Percentiles rank a stretch among this genome's conserved stretches.
These are phyloP conservation scores for Enhydra lutris DNA, from an alignment of 2,113 vertebrate genomes.

Conservation along the genomic window DNA sequence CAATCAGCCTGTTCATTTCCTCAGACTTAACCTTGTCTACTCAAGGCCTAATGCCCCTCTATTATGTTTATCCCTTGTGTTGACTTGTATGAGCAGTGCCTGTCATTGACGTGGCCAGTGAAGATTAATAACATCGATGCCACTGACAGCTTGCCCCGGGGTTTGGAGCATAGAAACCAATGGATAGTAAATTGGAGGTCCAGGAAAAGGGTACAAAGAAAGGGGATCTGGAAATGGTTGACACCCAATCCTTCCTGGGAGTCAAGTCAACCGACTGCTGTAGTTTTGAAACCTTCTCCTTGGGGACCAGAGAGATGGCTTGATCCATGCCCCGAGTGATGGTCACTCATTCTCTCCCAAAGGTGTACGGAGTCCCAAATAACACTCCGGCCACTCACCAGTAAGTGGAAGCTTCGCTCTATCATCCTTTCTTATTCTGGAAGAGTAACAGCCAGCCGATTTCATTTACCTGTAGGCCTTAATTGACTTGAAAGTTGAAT, in stretches of 20 bases:
- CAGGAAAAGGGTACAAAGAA: constrained; percentile 46
- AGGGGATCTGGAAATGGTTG: constrained; percentile 48
- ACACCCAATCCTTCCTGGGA: neutral
- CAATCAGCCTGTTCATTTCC: constrained; percentile 71
- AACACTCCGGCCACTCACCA: neutral
- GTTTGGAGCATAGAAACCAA: constrained; percentile 39
- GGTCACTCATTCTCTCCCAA: neutral
- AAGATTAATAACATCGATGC: constrained; percentile 65
- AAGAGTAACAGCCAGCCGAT: neutral
- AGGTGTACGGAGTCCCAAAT: neutral
- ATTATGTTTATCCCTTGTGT: constrained; percentile 62
- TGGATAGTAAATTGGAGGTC: constrained; percentile 53
- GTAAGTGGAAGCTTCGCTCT: neutral
- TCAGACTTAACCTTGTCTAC: constrained; percentile 29
- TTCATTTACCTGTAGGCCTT: neutral
- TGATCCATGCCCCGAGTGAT: neutral
- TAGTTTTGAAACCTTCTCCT: constrained; percentile 29
- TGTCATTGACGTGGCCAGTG: constrained; percentile 61
- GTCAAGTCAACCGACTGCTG: neutral
- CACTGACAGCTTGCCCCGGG: constrained; percentile 25
- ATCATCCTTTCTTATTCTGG: neutral
- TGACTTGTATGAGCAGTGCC: constrained; percentile 56
- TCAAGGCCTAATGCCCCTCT: constrained; percentile 30
- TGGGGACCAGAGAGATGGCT: neutral
- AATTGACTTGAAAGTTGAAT: constrained; percentile 4